These are phyloP conservation scores for Synanthedon formicaeformis DNA, from an alignment of 2,888 invertebrate genomes.

Conservation along the genomic window DNA sequence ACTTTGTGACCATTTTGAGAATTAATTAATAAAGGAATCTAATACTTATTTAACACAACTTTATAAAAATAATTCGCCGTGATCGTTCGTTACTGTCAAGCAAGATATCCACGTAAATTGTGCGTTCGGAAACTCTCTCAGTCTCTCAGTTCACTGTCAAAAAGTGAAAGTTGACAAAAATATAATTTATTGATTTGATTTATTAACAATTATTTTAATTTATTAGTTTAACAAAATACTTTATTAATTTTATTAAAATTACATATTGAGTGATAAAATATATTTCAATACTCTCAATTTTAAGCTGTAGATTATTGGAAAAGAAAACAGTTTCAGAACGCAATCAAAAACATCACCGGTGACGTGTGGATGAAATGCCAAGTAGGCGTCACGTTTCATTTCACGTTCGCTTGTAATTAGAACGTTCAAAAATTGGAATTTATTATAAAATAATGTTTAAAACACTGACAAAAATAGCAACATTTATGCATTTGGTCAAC, in stretches of 20 bases:
- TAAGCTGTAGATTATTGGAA: background rate
- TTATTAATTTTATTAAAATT: background rate
- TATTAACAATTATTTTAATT: background rate
- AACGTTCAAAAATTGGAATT: too few species aligned
- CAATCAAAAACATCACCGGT: conserved; percentile 38
- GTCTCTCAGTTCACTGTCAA: background rate
- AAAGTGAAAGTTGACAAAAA: background rate
- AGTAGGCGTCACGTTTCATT: conserved; percentile 20
- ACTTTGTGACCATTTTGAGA: conserved; percentile 59
- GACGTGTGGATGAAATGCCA: conserved; percentile 38
- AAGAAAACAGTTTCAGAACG: conserved; percentile 22
- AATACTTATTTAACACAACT: background rate
- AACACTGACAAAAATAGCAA: too few species aligned
- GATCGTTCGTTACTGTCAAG: background rate
- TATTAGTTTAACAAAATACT: background rate
- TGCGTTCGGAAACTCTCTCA: background rate
- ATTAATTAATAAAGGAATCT: background rate
- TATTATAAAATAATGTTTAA: too few species aligned
- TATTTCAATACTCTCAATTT: background rate
- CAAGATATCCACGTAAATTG: background rate
- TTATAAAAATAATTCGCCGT: background rate
- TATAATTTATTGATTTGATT: background rate
- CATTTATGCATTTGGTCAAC: too few species aligned
- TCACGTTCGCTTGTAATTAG: background rate
- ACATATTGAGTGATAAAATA: background rate